These are phyloP conservation scores for Endotricha flammealis DNA, from an alignment of 2,888 invertebrate species.

Conservation along the genomic window DNA sequence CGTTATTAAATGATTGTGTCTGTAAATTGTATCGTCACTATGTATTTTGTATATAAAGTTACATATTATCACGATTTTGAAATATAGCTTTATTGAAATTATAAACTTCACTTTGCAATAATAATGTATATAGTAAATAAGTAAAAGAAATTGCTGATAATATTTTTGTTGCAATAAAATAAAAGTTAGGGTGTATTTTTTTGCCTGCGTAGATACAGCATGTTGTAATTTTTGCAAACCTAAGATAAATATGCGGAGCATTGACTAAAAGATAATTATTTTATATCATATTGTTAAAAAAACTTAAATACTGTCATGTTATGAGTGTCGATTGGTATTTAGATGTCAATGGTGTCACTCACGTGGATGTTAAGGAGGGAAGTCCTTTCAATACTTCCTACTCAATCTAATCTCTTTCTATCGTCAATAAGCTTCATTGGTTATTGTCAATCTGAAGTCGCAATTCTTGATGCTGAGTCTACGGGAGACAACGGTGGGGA, in stretches of 20 bases:
- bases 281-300: too few species aligned
- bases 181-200: not conserved
- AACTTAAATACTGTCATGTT: too few species aligned
- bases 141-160: not conserved
- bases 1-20: not conserved
- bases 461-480: too few species aligned
- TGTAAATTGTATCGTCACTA: not conserved
- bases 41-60: not conserved
- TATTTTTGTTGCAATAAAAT: not conserved
- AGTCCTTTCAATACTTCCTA: too few species aligned
- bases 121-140: not conserved
- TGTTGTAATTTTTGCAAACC: constrained; percentile 2
- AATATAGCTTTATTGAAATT: not conserved
- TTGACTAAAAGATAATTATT: constrained; percentile 1
- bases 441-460: too few species aligned
- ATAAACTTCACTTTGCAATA: not conserved
- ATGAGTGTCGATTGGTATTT: too few species aligned
- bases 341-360: too few species aligned
- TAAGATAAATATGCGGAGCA: constrained; percentile 2
- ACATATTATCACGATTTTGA: not conserved
- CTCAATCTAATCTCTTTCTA: too few species aligned
- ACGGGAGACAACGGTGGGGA: too few species aligned
- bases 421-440: too few species aligned
- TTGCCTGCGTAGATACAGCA: constrained; percentile 9
- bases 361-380: too few species aligned